Conservation (phyloP, 2,797 vertebrate genomes). For the Etheostoma perlongum region DNA sequence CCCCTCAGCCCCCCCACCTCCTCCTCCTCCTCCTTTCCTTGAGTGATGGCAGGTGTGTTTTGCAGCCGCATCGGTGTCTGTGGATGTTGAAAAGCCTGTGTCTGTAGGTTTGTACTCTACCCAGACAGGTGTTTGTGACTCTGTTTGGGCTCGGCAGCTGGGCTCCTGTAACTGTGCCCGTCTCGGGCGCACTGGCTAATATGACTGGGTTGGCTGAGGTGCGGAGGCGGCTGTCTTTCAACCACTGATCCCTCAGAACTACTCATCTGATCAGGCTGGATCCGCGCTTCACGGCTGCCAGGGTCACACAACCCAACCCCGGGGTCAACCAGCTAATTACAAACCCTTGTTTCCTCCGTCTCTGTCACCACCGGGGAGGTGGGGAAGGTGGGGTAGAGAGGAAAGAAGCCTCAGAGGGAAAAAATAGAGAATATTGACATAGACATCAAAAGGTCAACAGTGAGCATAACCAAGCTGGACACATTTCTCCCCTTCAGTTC, state of each 20-base stretch:
- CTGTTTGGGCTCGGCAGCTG: slow-evolving; percentile 74
- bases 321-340: slow-evolving; percentile 90
- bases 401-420: slow-evolving; percentile 38
- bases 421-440: slow-evolving; percentile 64
- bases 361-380: slow-evolving; percentile 78
- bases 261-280: slow-evolving; percentile 90
- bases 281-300: slow-evolving; percentile 85
- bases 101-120: slow-evolving; percentile 57
- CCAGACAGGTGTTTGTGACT: slow-evolving; percentile 72
- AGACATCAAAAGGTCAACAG: slow-evolving; percentile 72
- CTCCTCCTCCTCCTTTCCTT: slow-evolving; percentile 45
- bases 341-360: slow-evolving; percentile 75
- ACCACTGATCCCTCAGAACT: slow-evolving; percentile 89
- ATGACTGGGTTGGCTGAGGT: slow-evolving; percentile 73
- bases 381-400: slow-evolving; percentile 63
- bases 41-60: slow-evolving; percentile 68
- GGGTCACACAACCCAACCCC: slow-evolving; percentile 84
- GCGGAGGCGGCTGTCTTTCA: slow-evolving; percentile 89
- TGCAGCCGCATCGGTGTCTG: slow-evolving; percentile 43
- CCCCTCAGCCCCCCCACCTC: slow-evolving; percentile 78
- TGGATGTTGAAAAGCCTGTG: slow-evolving; percentile 63
- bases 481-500: slow-evolving; percentile 23
- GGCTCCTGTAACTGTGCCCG: slow-evolving; percentile 91
- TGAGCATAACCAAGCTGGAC: slow-evolving; percentile 55
- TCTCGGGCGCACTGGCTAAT: slow-evolving; percentile 58